Base-by-base conservation (phyloP, 2,113 vertebrate genomes). In the Neofelis nebulosa region DNA sequence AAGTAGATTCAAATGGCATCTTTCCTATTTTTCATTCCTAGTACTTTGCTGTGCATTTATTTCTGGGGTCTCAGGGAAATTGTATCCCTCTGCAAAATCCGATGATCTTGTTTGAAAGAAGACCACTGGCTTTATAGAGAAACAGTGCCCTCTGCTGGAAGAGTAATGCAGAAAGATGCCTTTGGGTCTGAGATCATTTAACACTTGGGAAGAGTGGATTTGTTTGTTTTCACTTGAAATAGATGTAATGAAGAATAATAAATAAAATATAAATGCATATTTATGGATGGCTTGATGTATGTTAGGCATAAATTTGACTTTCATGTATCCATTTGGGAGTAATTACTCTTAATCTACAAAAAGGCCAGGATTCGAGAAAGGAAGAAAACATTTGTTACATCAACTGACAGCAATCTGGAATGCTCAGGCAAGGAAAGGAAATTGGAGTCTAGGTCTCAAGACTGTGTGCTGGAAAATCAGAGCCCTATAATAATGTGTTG, bases 81-180 rank as follows among this genome's bases (percentile, higher is more conserved):
- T 68, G 31, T 25, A 45, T 21, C 82, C n/a, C 31, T 16, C 74
- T 80, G 33, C 80, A 38, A 92, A 94, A 84, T 92, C 29, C 25
- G n/a, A 76, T 0, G 0, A 48, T 57, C 7, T 1, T 23, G 0
- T 14, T 55, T 61, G 27, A 63, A 85, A 78, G 8, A 29, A 63
- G 69, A 3, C 11, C 1, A 21, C 15, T 18, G 10, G 4, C 98
- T 98, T 55, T 85, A 38, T 98, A 95, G 99, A 97, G 98, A 98
- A 98, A 98, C 66, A 98, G 98, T 98, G 98, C 98, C 99, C 99
- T 99, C 99, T 99, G 89, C 98, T 98, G 99, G 98, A 71, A 87
- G 14, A 93, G n/a, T 52, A 31, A 0, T 33, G 74, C 31, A 74
- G 13, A 38, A 81, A 4, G 15, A 4, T 1, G 0, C 63, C 36